Conservation (phyloP, 2,113 vertebrate genomes). For the Polypterus senegalus region DNA sequence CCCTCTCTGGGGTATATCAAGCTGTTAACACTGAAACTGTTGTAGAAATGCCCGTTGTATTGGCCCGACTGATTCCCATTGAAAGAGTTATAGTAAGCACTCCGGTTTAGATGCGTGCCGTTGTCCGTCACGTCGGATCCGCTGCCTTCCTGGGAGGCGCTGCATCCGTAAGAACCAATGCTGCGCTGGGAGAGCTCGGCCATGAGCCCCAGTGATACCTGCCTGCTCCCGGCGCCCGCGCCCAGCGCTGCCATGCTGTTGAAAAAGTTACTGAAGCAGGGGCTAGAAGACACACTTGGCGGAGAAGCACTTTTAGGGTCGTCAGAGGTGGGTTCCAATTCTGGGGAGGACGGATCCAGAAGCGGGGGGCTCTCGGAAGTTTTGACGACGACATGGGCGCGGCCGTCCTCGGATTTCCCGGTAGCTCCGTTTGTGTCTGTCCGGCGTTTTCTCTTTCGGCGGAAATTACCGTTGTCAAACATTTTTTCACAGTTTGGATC, state of each 20-base stretch:
- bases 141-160: constrained; percentile 19
- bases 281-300: constrained; percentile 42
- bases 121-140: constrained; percentile 49
- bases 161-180: constrained; percentile 48
- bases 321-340: constrained; percentile 54
- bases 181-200: constrained; percentile 56
- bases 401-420: constrained; percentile 56
- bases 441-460: constrained; percentile 83
- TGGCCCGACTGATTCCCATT: constrained; percentile 62
- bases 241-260: constrained; percentile 70
- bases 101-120: constrained; percentile 51
- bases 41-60: constrained; percentile 76
- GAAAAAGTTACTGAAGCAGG: constrained; percentile 85
- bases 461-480: constrained; percentile 97
- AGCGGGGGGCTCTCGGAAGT: constrained; percentile 58
- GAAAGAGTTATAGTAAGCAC: constrained; percentile 78
- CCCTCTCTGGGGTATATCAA: constrained; percentile 84
- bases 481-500: constrained; percentile 98
- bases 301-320: constrained; percentile 63
- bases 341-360: constrained; percentile 60
- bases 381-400: constrained; percentile 37
- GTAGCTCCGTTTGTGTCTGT: constrained; percentile 47
- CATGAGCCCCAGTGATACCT: constrained; percentile 51
- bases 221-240: constrained; percentile 33
- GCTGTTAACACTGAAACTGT: constrained; percentile 88